Percentiles rank a stretch among this genome's conserved stretches.
Conservation (phyloP, 2,113 vertebrate genomes). For the Sapayoa aenigma region DNA sequence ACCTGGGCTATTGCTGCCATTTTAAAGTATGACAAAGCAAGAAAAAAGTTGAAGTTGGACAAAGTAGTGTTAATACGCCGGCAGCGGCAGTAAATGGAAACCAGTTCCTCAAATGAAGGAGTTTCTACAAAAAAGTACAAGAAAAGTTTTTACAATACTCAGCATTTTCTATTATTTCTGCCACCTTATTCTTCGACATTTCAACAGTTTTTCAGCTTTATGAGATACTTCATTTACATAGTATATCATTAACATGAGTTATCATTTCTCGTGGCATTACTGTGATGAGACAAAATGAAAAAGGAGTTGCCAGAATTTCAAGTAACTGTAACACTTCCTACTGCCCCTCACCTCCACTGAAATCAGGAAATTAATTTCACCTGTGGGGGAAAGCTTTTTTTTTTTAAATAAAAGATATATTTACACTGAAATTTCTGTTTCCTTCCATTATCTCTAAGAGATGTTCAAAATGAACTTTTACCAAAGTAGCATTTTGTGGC, state of each 20-base stretch:
- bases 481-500: not conserved
- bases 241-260: not conserved
- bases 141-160: not conserved
- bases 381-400: fast-evolving
- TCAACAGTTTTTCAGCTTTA: not conserved
- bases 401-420: not conserved
- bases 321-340: not conserved
- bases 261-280: not conserved
- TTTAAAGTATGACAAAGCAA: slow-evolving; percentile 89
- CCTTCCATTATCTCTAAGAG: not conserved
- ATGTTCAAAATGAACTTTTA: not conserved
- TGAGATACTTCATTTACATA: not conserved
- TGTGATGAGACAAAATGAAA: not conserved
- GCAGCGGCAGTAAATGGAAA: slow-evolving; percentile 81
- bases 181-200: not conserved
- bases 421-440: not conserved
- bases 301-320: not conserved
- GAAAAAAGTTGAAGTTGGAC: slow-evolving; percentile 84
- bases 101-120: slow-evolving; percentile 79
- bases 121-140: slow-evolving; percentile 67
- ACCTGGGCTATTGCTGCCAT: slow-evolving; percentile 90
- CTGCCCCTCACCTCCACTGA: fast-evolving
- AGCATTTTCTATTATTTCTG: not conserved
- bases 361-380: not conserved
- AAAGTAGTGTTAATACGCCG: slow-evolving; percentile 69